Conservation (phyloP, 2,888 invertebrate genomes). For the Xestia sexstrigata region DNA sequence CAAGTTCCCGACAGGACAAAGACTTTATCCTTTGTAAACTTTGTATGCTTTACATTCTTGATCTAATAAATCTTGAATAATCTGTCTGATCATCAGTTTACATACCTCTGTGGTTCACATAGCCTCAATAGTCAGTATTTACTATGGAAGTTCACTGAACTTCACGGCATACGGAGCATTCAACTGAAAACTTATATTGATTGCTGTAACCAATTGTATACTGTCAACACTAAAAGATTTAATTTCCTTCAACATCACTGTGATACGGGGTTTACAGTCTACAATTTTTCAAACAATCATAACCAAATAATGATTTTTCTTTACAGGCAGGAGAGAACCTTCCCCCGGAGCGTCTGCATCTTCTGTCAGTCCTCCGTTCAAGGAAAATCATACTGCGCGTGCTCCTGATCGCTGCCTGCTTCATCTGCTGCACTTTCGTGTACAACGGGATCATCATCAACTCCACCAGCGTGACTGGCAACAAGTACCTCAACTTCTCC, state of each 20-base stretch:
- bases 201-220: not conserved
- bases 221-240: conserved; percentile 6
- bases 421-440: conserved; percentile 94
- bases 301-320: conserved; percentile 1
- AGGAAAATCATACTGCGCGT: conserved; percentile 80
- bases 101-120: not conserved
- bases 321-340: conserved; percentile 68
- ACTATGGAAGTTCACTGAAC: conserved; percentile 33
- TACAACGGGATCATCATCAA: conserved; percentile 95
- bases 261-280: not conserved
- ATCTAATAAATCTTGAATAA: not conserved
- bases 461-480: conserved; percentile 93
- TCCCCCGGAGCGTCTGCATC: conserved; percentile 63
- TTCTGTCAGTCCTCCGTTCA: conserved; percentile 80
- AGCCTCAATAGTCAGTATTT: not conserved
- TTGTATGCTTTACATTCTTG: conserved; percentile 6
- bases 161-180: not conserved
- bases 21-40: not conserved
- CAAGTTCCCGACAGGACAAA: conserved; percentile 8
- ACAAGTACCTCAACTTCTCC: conserved; percentile 95
- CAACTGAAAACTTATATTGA: conserved; percentile 1
- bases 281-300: not conserved
- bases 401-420: conserved; percentile 89
- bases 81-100: not conserved
- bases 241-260: conserved; percentile 8